These are phyloP conservation scores for Orchesellides sinensis DNA, from an alignment of 2,888 invertebrate species.

Conservation along the genomic window DNA sequence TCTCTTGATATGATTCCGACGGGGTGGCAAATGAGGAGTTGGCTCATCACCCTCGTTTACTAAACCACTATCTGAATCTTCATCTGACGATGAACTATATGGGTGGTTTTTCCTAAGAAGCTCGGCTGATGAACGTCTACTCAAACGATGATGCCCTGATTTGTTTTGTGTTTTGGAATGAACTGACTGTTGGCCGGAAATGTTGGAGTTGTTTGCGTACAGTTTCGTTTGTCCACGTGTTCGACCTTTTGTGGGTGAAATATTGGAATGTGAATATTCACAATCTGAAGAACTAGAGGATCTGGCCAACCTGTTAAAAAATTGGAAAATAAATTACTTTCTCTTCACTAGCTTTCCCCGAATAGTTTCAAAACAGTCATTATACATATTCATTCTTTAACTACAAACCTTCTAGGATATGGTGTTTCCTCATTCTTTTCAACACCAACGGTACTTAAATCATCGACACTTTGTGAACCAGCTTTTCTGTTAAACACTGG, in stretches of 20 bases:
- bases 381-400: neutral
- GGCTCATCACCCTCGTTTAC: constrained; percentile 68
- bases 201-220: constrained; percentile 34
- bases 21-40: constrained; percentile 73
- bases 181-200: constrained; percentile 32
- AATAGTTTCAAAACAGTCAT: too few species aligned
- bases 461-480: constrained; percentile 74
- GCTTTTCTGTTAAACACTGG: constrained; percentile 71
- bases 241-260: constrained; percentile 64
- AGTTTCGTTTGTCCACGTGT: constrained; percentile 56
- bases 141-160: constrained; percentile 69
- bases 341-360: too few species aligned
- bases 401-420: constrained; percentile 67
- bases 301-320: constrained; percentile 66
- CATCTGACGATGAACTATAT: constrained; percentile 73
- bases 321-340: neutral
- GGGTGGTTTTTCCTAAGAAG: constrained; percentile 74
- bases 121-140: constrained; percentile 73
- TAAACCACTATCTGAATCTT: constrained; percentile 73
- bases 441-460: constrained; percentile 72
- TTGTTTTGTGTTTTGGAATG: constrained; percentile 54
- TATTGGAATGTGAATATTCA: constrained; percentile 68
- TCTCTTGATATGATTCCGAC: constrained; percentile 70
- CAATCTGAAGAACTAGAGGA: constrained; percentile 74
- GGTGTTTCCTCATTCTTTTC: constrained; percentile 59